Base-by-base conservation (phyloP, 2,797 vertebrate species). In the Etheostoma perlongum region DNA sequence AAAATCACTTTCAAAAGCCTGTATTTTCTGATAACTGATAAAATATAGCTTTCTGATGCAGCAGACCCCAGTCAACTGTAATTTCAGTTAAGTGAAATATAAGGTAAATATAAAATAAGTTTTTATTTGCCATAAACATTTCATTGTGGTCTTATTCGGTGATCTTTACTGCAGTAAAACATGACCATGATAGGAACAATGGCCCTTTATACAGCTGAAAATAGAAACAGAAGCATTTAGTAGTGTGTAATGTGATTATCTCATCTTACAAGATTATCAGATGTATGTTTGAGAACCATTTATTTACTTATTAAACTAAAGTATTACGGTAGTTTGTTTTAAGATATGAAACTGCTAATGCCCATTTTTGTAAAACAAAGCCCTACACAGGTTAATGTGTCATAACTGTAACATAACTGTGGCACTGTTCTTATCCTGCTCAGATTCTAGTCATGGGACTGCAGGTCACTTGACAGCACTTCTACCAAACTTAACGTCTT, bases 401-500 rank as follows among this genome's bases (percentile, higher is more conserved):
- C 30, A 30, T 30, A 6, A 30, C 27, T 27, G 27, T 27, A 27
- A 27, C 27, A 27, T 27, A 27, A n/a, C 59, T 15, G 23, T 25
- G 25, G 15, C 9, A 59, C 27, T 7, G 15, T 52, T 69, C 11
- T 19, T 14, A 15, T 77, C 55, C 36, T 63, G 16, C 18, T 55
- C 21, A 57, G 54, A 61, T 57, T 42, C 6, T 3, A 44, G 92
- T 94, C 92, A 94, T 88, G 88, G 65, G 93, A 89, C 90, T 59
- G 70, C 72, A 78, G 78, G 83, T 93, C 92, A 90, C 81, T 78
- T 90, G 91, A 93, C 82, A 36, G 46, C 51, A 75, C 25, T 90
- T 55, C 72, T 49, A 59, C 73, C 79, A 58, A 70, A 85, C 93
- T 64, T 67, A 77, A 89, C 59, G 90, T 86, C 85, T 75, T 75